Conservation (phyloP, 64 coral and sea anemone genomes). For the Montipora foliosa region DNA sequence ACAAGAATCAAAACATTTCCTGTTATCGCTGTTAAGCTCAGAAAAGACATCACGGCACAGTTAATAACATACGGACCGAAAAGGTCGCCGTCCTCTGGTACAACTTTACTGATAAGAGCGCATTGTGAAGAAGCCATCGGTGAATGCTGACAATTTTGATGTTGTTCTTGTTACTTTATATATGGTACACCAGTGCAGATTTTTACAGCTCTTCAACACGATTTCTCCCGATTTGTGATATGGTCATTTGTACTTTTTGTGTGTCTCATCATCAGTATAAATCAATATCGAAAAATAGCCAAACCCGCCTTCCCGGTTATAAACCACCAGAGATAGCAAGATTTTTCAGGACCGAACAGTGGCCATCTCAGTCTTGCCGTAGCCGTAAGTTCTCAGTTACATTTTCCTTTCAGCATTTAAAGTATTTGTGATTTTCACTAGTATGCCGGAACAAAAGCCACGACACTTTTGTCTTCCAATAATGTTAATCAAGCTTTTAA, state of each 20-base stretch:
- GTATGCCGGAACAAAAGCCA: neutral
- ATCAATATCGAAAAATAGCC: neutral
- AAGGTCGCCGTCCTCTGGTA: conserved; percentile 1
- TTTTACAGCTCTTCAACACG: neutral
- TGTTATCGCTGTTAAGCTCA: conserved; percentile 24
- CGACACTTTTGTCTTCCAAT: neutral
- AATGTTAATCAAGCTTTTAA: neutral
- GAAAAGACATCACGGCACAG: conserved; percentile 13
- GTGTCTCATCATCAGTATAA: neutral
- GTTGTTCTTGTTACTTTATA: neutral
- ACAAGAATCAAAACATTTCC: conserved; percentile 37
- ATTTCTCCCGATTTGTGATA: neutral
- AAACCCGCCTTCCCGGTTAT: too few species aligned
- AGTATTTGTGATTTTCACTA: neutral
- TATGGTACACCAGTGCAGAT: too few species aligned
- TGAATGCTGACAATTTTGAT: too few species aligned
- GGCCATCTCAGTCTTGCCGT: too few species aligned
- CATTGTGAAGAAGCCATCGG: conserved; percentile 2
- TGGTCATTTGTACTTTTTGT: neutral
- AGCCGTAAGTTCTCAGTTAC: too few species aligned
- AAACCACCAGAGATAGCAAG: neutral
- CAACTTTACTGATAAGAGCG: neutral
- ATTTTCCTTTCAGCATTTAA: neutral
- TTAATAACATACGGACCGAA: conserved; percentile 12
- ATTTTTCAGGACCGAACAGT: too few species aligned